These are phyloP conservation scores for Muschampia plurimacula DNA, from an alignment of 2,888 invertebrate genomes.

Conservation along the genomic window DNA sequence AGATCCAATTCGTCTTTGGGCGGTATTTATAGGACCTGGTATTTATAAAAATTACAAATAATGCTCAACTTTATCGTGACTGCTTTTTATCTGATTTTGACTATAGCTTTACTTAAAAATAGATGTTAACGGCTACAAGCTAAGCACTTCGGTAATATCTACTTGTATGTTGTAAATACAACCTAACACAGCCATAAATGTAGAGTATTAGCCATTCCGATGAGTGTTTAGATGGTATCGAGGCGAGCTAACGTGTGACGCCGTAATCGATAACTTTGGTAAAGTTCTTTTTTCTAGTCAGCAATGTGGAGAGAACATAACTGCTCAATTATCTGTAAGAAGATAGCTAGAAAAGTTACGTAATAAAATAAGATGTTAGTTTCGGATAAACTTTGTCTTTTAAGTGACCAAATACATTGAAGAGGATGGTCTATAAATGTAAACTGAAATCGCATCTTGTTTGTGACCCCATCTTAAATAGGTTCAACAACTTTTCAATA, in stretches of 20 bases:
- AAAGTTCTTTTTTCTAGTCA: conserved; percentile 41
- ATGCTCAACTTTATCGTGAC: neutral
- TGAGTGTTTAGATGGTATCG: conserved; percentile 74
- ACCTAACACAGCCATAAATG: conserved; percentile 28
- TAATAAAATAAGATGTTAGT: neutral
- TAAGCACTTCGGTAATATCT: neutral
- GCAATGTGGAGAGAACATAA: neutral
- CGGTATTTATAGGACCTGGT: neutral
- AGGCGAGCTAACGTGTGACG: conserved; percentile 61
- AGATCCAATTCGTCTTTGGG: neutral
- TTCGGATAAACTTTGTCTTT: neutral
- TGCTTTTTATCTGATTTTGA: neutral
- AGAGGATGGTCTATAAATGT: too few relatives aligned
- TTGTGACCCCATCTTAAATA: too few relatives aligned
- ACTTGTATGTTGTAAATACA: conserved; percentile 16
- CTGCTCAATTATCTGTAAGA: neutral
- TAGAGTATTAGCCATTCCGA: conserved; percentile 53
- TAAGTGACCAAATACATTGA: neutral
- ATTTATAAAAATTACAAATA: neutral
- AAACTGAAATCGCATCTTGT: too few relatives aligned
- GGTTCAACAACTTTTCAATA: too few relatives aligned
- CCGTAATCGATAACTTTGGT: conserved; percentile 65
- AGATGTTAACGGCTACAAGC: neutral
- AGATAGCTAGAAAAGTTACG: neutral
- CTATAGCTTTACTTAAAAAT: neutral